Evolutionary conservation across 2,797 vertebrate species (phyloP), one percentile per base, ranked within the genome.

Genomic region (Melanotaenia parkinsoni): DNA sequence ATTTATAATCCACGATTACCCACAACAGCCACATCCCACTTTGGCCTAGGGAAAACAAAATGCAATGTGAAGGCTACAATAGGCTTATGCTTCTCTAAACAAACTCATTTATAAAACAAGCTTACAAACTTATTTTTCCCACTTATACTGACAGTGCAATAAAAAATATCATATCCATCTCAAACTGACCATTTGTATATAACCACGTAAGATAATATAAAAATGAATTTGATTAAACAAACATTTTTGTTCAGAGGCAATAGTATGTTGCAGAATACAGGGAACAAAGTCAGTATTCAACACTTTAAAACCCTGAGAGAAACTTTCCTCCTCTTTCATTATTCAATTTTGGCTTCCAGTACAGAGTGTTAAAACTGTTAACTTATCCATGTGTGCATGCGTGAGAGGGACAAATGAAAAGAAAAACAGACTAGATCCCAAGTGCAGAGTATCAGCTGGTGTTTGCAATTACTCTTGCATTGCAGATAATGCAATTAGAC

Each of bases 401-500:
- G 7, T 58, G 14, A 47, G n/a, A 58, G 54, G 54, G 26, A 62
- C 57, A 62, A 32, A 69, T 26, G 63, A 37, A 61, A 43, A 45
- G 12, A 54, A 18, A 51, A 61, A 57, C 64, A 68, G 71, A 67
- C 61, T 50, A 68, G 53, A 50, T 43, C 22, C 68, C 62, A 37
- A 61, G 67, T 75, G 59, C 62, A 59, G 70, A 70, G 81, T 73
- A 89, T 91, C 89, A 89, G 90, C 80, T 86, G 82, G 82, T 83
- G 76, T 86, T 70, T 84, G 79, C 80, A 89, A 85, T 89, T 87
- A 87, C 70, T 82, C 84, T 71, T 81, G 77, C 82, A 83, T 79
- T 82, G 82, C 66, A 86, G 77, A 86, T 92, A 91, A 91, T 90
- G 80, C 87, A 90, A 90, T 93, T 91, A 91, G 79, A 84, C 77